Evolutionary conservation across 2,888 invertebrate genomes (phyloP).

Genomic region (Tenthredo distinguenda): DNA sequence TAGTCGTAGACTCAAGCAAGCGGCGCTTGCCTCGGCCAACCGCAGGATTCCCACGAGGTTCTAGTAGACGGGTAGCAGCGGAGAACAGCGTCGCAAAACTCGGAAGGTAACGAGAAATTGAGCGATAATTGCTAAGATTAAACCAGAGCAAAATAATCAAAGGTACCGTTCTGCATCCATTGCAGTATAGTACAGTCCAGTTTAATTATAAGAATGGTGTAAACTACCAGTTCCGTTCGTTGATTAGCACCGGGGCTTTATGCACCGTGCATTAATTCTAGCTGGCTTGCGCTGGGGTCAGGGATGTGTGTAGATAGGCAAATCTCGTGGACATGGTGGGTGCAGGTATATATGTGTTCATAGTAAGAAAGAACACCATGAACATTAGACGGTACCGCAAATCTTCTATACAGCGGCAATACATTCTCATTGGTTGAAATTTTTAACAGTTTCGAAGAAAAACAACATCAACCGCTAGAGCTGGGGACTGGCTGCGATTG

Average conservation of each 20-base stretch:
- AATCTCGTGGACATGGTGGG: slow-evolving; percentile 19
- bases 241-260: neutral
- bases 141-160: slow-evolving; percentile 55
- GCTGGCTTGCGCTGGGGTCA: neutral
- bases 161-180: slow-evolving; percentile 24
- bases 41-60: slow-evolving; percentile 74
- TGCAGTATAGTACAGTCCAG: neutral
- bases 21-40: slow-evolving; percentile 67
- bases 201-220: neutral
- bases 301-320: neutral
- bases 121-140: slow-evolving; percentile 54
- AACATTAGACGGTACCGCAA: neutral
- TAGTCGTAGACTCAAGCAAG: slow-evolving; percentile 68
- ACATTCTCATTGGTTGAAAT: slow-evolving; percentile 50
- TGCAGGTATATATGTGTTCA: neutral
- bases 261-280: slow-evolving; percentile 12
- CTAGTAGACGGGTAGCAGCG: slow-evolving; percentile 55
- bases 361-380: neutral
- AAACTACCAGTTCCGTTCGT: slow-evolving; percentile 7
- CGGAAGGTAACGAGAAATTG: slow-evolving; percentile 47
- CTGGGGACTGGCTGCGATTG: slow-evolving; percentile 65
- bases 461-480: slow-evolving; percentile 39
- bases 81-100: slow-evolving; percentile 43
- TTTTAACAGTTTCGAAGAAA: slow-evolving; percentile 47
- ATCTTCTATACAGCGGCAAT: slow-evolving; percentile 35